These are phyloP conservation scores for Rutilus rutilus DNA, from an alignment of 2,113 vertebrate species.

Conservation along the genomic window DNA sequence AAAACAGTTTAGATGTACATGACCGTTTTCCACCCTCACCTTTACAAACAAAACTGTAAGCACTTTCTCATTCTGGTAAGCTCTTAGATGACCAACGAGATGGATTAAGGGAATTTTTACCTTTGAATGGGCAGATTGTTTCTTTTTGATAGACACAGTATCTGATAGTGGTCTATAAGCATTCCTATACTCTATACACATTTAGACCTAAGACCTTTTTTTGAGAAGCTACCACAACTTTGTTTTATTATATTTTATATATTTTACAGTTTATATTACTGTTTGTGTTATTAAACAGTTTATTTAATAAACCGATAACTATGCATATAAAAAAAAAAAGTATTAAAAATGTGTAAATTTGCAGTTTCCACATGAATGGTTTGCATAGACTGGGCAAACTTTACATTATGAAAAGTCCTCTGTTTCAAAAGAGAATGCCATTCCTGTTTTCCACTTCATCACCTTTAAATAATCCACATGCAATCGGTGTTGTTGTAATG, in stretches of 20 bases:
- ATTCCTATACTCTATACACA: background rate
- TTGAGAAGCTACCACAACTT: background rate
- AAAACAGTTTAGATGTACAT: background rate
- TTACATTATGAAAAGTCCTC: no score
- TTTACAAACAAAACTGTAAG: background rate
- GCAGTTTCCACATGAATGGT: no score
- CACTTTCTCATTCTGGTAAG: background rate
- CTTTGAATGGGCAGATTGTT: no score
- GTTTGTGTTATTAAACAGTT: no score
- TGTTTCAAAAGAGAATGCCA: no score
- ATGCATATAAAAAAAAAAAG: no score
- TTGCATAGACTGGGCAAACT: no score
- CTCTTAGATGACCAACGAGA: background rate
- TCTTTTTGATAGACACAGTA: background rate
- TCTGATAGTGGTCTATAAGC: background rate
- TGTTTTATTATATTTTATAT: background rate
- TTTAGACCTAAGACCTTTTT: background rate
- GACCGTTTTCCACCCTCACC: background rate
- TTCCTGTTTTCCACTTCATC: no score
- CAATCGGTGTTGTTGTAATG: background rate
- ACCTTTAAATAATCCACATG: background rate
- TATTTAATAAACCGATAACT: no score
- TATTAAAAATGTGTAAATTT: no score
- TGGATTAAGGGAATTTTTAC: background rate
- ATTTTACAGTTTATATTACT: no score